Evolutionary conservation across 2,888 invertebrate species (phyloP), one percentile per base, ranked within the genome.

Genomic region (Polymixis flavicincta): DNA sequence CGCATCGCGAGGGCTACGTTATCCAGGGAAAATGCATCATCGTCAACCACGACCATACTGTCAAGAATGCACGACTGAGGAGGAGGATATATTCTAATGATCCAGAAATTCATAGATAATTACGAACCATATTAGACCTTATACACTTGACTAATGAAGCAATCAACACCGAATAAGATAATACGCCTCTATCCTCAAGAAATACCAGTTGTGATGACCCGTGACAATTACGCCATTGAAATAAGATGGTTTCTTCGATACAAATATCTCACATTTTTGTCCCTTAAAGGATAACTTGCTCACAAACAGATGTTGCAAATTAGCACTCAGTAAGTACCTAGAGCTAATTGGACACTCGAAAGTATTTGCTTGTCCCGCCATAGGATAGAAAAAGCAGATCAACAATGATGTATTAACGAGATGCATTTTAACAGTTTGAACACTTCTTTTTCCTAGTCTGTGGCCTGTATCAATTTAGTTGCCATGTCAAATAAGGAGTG

Each of bases 261-360:
- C 32, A 42, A 83, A 73, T 73, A 54, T 14, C 42, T 59, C 14
- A 54, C 42, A 80, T 83, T 50, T 59, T 32, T 71, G n/a, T n/a
- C 42, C 67, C 3, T 83, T 50, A 19, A 69, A 66, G 77, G 80
- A 22, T 7, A n/a, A 68, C 67, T 72, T 76, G 72, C 71, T 76
- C 42, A 68, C n/a, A 68, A 68, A 71, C 73, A 73, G 82, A 69
- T 71, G 74, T 67, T 63, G 0, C 25, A 57, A 75, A 84, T 81
- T 78, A 85, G 57, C 32, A 45, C 50, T 48, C 52, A 71, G 76
- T 78, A 61, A 64, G 48, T 4, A 59, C 42, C 42, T 45, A 45
- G 5, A 37, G n/a, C 54, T 85, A 83, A 82, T 82, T 84, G 66
- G 67, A 60, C 32, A 25, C 11, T 69, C 42, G 8, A 54, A 67